Evolutionary conservation across 2,888 invertebrate species (phyloP).

Genomic region (Bellardia bayeri): DNA sequence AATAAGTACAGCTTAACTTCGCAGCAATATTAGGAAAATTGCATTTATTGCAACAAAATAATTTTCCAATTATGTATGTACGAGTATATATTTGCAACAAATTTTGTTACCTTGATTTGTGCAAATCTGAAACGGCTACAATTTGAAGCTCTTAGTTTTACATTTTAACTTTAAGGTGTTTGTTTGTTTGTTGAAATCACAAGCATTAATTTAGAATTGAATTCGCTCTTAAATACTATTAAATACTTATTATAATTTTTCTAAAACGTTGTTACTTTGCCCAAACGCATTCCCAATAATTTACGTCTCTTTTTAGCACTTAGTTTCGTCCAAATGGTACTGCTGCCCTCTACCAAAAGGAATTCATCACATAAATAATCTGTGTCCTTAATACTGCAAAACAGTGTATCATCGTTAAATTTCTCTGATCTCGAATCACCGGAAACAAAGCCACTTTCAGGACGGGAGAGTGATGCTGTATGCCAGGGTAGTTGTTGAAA

Average conservation of each 20-base stretch:
- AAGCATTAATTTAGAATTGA: background rate
- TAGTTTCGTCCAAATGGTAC: conserved; percentile 88
- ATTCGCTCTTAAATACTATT: background rate
- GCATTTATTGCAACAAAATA: too few species aligned
- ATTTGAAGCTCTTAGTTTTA: background rate
- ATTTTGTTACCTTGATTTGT: background rate
- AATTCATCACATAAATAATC: conserved; percentile 86
- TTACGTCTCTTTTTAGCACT: conserved; percentile 89
- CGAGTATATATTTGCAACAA: background rate
- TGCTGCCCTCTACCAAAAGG: conserved; percentile 88
- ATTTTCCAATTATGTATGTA: too few species aligned
- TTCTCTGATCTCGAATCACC: conserved; percentile 86
- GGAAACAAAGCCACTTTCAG: conserved; percentile 91
- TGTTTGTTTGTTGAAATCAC: conserved; percentile 10
- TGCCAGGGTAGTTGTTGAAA: conserved; percentile 88
- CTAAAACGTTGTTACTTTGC: conserved; percentile 90
- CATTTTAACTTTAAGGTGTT: background rate
- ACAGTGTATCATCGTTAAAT: conserved; percentile 85
- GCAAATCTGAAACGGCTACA: too few species aligned
- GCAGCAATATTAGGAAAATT: background rate
- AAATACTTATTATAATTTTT: conserved; percentile 42
- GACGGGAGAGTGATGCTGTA: conserved; percentile 88
- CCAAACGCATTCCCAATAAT: conserved; percentile 88
- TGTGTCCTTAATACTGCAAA: conserved; percentile 81
- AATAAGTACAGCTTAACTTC: background rate